Base-by-base conservation (phyloP, 2,797 vertebrate species). In the Myripristis murdjan region DNA sequence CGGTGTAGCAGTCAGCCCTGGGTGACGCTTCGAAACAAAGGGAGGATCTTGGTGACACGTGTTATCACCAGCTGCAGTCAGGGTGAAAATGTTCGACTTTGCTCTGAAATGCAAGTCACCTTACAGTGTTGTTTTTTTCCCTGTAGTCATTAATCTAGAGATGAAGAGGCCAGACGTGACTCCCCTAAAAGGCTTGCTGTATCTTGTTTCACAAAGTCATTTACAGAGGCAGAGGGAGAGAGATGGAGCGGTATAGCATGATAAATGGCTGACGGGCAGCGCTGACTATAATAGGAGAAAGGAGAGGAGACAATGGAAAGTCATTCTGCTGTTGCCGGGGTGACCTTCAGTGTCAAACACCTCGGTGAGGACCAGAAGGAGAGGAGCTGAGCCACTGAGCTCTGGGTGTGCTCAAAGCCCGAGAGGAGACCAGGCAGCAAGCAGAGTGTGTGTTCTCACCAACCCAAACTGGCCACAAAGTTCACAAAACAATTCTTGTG, bases 261-360 rank as follows among this genome's bases (percentile, higher is more conserved):
- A 93, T 75, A 61, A 79, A 93, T 73, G 69, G 75, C 82, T 47
- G 74, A 72, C 4, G 16, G 84, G 53, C 56, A 46, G 55, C 2
- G 31, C 55, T 66, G 87, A 64, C 86, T 90, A 84, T 76, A 89
- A 85, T 66, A 72, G 87, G 83, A 84, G 60, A 75, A 70, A 64
- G 64, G 31, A 67, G 72, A 68, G 59, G 63, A 83, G 69, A 64
- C 22, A 22, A 65, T 0, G 55, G 71, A 55, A 71, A 75, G 76
- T 53, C 52, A 7, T 72, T 73, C 66, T 70, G 84, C 82, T 65
- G 74, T 80, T 83, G 78, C 74, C 82, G 69, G 46, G 79, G 83
- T 89, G 89, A 91, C 88, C 87, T 88, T 89, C 84, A 76, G 70
- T 26, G 41, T 44, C 52, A 86, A 70, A 23, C 69, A 84, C 74